These are phyloP conservation scores for Eupithecia insigniata DNA, from an alignment of 2,888 invertebrate genomes.

Conservation along the genomic window DNA sequence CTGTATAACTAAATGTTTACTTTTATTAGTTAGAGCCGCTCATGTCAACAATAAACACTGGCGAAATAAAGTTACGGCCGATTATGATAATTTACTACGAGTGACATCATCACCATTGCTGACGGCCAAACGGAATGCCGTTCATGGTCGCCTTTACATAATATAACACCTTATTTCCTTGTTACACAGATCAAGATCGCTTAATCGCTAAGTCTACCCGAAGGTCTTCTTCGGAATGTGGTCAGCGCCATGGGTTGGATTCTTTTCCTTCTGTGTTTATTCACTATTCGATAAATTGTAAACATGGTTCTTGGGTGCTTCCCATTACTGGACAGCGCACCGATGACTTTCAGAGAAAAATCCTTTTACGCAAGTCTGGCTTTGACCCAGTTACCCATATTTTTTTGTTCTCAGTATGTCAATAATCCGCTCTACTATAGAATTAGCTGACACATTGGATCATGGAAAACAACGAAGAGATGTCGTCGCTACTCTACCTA, in stretches of 20 bases:
- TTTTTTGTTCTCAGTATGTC: background rate
- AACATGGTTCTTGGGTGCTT: constrained; percentile 16
- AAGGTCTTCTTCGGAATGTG: constrained; percentile 33
- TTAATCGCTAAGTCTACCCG: constrained; percentile 15
- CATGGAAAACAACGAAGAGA: background rate
- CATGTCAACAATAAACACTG: constrained; percentile 42
- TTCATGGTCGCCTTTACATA: constrained; percentile 19
- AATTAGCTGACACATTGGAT: constrained; percentile 10
- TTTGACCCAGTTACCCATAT: constrained; percentile 28
- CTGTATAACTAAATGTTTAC: constrained; percentile 19
- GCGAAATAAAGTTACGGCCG: constrained; percentile 41
- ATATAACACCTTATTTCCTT: constrained; percentile 24
- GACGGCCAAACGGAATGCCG: constrained; percentile 28
- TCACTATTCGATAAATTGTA: constrained; percentile 16
- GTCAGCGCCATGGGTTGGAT: constrained; percentile 17
- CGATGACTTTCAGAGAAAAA: constrained; percentile 28
- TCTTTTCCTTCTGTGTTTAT: constrained; percentile 18
- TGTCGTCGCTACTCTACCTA: no score
- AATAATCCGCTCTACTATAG: background rate
- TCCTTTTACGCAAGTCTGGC: constrained; percentile 24
- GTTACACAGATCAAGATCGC: constrained; percentile 29
- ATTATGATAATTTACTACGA: constrained; percentile 71
- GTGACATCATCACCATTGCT: constrained; percentile 69
- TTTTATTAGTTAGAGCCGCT: constrained; percentile 38
- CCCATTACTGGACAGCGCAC: constrained; percentile 17